Percentiles rank a stretch among this genome's conserved stretches.
These are phyloP conservation scores for Maccullochella peelii DNA, from an alignment of 2,113 vertebrate species.

Conservation along the genomic window DNA sequence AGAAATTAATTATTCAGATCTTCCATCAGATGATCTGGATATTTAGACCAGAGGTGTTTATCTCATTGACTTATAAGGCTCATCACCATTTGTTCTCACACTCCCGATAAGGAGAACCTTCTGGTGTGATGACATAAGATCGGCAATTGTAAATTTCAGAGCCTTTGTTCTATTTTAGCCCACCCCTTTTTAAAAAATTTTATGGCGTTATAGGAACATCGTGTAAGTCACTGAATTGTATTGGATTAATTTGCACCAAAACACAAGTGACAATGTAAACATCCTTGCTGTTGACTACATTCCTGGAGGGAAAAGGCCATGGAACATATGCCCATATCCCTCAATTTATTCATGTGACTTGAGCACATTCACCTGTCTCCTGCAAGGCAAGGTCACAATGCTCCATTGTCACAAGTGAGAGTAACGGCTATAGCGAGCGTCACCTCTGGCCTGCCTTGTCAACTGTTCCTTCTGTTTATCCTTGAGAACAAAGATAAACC, in stretches of 20 bases:
- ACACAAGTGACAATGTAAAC: not conserved
- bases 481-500: conserved; percentile 19
- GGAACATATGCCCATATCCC: not conserved
- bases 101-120: not conserved
- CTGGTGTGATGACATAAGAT: not conserved
- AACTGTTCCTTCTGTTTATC: conserved; percentile 14
- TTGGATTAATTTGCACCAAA: not conserved
- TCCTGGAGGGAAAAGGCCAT: not conserved
- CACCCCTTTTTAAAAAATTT: not conserved
- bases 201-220: not conserved
- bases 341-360: not conserved
- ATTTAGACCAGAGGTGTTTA: conserved; percentile 1
- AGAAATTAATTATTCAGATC: conserved; percentile 25
- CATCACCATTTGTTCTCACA: not conserved
- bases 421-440: not conserved
- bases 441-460: not conserved
- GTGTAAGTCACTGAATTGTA: too few species aligned
- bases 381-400: conserved; percentile 10
- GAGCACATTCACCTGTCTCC: conserved; percentile 11
- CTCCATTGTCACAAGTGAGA: not conserved
- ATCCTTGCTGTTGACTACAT: not conserved
- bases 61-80: conserved; percentile 2
- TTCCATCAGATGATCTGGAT: not conserved
- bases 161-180: conserved; percentile 6
- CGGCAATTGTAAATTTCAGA: conserved; percentile 2